A percentile compares a stretch with the other conserved stretches of the same genome.
phyloP scores from a whole-genome alignment of 2,797 vertebrate genomes.

The Kryptolebias ocellatus region DNA sequence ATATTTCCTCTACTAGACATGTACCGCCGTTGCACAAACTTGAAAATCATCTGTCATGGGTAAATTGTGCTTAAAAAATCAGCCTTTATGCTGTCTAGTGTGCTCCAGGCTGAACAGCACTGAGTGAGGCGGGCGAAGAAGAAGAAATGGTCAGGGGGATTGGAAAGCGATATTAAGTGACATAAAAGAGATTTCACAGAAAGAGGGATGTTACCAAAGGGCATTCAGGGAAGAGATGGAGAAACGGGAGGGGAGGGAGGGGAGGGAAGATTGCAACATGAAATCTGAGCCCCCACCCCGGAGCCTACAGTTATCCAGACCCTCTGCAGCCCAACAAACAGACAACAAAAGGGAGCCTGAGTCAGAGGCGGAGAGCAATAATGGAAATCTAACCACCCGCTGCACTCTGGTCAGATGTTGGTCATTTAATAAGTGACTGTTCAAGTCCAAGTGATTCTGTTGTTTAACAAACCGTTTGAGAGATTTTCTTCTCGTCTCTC shows the following conservation, averaged over 20 bases:
- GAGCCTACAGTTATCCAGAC: constrained; percentile 53
- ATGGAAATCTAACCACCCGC: constrained; percentile 29
- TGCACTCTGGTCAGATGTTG: constrained; percentile 29
- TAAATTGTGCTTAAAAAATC: constrained; percentile 65
- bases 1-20: constrained; percentile 7
- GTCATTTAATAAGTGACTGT: constrained; percentile 32
- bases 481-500: constrained; percentile 15
- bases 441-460: constrained; percentile 19
- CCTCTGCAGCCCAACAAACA: constrained; percentile 57
- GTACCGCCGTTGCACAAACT: constrained; percentile 5
- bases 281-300: constrained; percentile 62
- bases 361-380: constrained; percentile 7
- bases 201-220: constrained; percentile 60
- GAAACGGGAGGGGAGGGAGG: constrained; percentile 32
- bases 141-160: constrained; percentile 48
- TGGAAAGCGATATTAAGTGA: constrained; percentile 65
- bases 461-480: background rate
- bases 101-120: constrained; percentile 39
- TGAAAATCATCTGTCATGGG: constrained; percentile 48
- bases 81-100: constrained; percentile 46
- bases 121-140: constrained; percentile 27
- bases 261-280: constrained; percentile 51
- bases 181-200: constrained; percentile 69
- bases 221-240: constrained; percentile 55
- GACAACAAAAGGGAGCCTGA: constrained; percentile 46